Percentiles rank a stretch among this genome's conserved stretches.
phyloP scores from a whole-genome alignment of 2,888 invertebrate species.

The Alentia gelatinosa region DNA sequence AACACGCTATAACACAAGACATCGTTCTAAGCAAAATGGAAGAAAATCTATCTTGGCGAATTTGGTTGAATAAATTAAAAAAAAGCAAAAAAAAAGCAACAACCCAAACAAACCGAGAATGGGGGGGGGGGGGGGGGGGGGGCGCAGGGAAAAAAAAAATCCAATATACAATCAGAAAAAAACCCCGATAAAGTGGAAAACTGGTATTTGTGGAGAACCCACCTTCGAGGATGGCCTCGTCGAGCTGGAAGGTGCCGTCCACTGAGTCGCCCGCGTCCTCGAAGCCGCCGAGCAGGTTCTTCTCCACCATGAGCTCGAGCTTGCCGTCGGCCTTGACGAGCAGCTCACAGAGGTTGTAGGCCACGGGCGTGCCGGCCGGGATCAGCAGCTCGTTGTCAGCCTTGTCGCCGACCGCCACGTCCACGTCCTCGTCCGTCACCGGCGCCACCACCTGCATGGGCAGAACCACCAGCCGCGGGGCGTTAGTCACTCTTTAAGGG shows the following conservation, averaged over 20 bases:
- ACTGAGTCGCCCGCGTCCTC: background rate
- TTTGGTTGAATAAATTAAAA: too few relatives aligned
- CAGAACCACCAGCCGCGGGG: too few relatives aligned
- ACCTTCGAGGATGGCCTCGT: background rate
- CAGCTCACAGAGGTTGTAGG: conserved; percentile 51
- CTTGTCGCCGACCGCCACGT: background rate
- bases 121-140: too few relatives aligned
- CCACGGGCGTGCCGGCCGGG: conserved; percentile 44
- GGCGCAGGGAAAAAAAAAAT: too few relatives aligned
- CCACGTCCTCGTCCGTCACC: background rate
- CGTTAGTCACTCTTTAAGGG: too few relatives aligned
- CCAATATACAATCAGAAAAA: too few relatives aligned
- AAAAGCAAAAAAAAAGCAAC: too few relatives aligned
- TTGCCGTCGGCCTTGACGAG: background rate
- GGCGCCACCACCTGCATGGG: background rate
- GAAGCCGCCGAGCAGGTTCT: conserved; percentile 23
- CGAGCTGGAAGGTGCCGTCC: background rate
- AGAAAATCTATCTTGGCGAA: too few relatives aligned
- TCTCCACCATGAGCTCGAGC: conserved; percentile 42
- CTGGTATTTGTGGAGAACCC: background rate
- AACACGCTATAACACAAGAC: too few relatives aligned
- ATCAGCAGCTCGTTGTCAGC: conserved; percentile 18
- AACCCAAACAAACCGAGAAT: too few relatives aligned
- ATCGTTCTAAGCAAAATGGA: too few relatives aligned
- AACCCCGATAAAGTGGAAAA: too few relatives aligned